Base-by-base conservation (phyloP, 1,140 invertebrate species). In the Magallana gigas region DNA sequence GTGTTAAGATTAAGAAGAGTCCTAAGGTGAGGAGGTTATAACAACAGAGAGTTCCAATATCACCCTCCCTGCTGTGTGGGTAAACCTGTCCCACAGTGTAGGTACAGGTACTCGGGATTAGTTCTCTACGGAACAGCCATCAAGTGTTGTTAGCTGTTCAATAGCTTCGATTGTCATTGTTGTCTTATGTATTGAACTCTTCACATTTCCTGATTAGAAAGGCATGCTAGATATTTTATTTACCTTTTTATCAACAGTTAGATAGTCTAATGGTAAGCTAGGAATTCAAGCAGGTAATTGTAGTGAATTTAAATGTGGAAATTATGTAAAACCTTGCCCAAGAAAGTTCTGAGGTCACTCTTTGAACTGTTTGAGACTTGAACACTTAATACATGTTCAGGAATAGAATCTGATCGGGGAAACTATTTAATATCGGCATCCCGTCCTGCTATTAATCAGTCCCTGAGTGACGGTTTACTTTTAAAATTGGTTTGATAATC, bases 201-300 rank as follows among this genome's bases (percentile, higher is more conserved):
- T 23, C 23, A 76, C 23, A 29, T 76, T 71, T 76, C 8, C 68
- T 76, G 68, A 76, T 76, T 76, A 76, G 68, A 76, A 29, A 76
- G 68, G 68, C 68, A 76, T 76, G 68, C 36, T 76, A 76, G 23
- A 76, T 76, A 76, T 76, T 76, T 76, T 76, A 76, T 76, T 76
- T 76, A 76, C 68, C 68, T 76, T 29, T 29, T 76, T 76, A 76
- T 29, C 18, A 76, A 29, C 11, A 29, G 68, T 76, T 76, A 76
- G 68, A 29, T 76, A 36, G 68, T 76, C 18, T 76, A 76, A 76
- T 76, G 68, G 68, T 29, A 76, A 29, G 29, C 18, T 36, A 76
- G 68, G 68, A 76, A 76, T 76, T 76, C 23, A 76, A 29, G 68
- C 68, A 76, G 68, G 68, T 76, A 76, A 76, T 76, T 76, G 68